These are phyloP conservation scores for Erethizon dorsatum DNA, from an alignment of 2,797 vertebrate species.

Conservation along the genomic window DNA sequence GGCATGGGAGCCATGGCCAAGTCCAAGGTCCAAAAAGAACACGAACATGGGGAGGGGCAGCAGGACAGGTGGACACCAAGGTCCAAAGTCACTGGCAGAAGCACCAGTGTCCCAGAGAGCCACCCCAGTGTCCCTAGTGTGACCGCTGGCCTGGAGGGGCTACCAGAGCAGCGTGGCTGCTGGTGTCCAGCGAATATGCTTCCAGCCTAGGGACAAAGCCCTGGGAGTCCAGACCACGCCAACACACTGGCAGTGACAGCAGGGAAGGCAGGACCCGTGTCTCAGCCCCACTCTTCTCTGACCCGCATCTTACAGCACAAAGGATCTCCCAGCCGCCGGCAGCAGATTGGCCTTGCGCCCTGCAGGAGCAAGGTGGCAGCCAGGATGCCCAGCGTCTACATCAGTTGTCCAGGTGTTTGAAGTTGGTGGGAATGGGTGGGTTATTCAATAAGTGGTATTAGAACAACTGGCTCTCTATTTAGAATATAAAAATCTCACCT, in stretches of 20 bases:
- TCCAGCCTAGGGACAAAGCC: neutral
- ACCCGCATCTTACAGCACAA: neutral
- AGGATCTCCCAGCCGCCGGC: neutral
- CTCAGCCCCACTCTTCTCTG: neutral
- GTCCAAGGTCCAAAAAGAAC: constrained; percentile 62
- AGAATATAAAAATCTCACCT: constrained; percentile 8
- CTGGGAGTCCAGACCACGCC: neutral
- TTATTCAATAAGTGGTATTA: constrained; percentile 11
- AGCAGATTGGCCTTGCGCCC: neutral
- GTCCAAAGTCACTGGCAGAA: neutral
- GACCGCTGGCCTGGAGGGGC: neutral
- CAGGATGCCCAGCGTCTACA: neutral
- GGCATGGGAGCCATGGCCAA: neutral
- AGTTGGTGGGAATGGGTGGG: neutral
- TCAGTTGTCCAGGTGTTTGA: neutral
- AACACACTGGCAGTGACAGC: neutral
- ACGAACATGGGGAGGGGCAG: neutral
- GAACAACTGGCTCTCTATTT: neutral
- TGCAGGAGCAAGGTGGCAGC: neutral
- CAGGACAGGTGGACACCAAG: neutral
- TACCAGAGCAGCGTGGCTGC: neutral
- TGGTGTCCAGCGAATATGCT: neutral
- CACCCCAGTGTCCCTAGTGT: neutral
- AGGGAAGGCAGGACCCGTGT: neutral
- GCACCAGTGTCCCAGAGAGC: neutral